Percentiles rank a stretch among this genome's conserved stretches.
Conservation (phyloP, 2,888 invertebrate species). For the Amorpha juglandis region DNA sequence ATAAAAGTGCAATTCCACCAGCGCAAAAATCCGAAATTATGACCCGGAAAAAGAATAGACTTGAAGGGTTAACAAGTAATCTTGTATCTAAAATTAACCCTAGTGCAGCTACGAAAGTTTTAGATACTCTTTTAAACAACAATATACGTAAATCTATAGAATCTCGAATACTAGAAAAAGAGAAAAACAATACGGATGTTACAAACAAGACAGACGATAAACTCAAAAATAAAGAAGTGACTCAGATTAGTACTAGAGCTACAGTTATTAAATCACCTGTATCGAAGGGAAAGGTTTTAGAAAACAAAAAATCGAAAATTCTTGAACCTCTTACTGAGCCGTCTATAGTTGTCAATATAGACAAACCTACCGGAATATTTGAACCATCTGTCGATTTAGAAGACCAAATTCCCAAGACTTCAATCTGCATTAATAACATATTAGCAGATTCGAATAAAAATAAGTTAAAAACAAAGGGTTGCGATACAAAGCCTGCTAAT, state of each 20-base stretch:
- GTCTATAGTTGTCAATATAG: slow-evolving; percentile 70
- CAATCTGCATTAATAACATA: slow-evolving; percentile 75
- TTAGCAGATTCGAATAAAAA: slow-evolving; percentile 70
- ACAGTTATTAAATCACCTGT: slow-evolving; percentile 85
- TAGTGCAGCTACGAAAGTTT: slow-evolving; percentile 79
- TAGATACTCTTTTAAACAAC: slow-evolving; percentile 79
- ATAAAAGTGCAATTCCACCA: slow-evolving; percentile 77
- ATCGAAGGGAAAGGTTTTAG: slow-evolving; percentile 77
- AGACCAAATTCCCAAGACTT: slow-evolving; percentile 86
- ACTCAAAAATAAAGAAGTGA: slow-evolving; percentile 62
- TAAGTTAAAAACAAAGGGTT: slow-evolving; percentile 61
- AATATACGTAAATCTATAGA: slow-evolving; percentile 81
- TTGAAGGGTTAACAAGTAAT: slow-evolving; percentile 85
- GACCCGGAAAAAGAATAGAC: slow-evolving; percentile 86
- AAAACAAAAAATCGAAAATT: slow-evolving; percentile 72
- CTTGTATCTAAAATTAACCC: slow-evolving; percentile 85
- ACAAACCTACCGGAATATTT: slow-evolving; percentile 88
- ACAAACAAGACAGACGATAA: slow-evolving; percentile 65
- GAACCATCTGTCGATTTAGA: slow-evolving; percentile 88
- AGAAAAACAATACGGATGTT: slow-evolving; percentile 59
- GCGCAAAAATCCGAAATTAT: slow-evolving; percentile 84
- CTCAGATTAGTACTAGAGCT: slow-evolving; percentile 78
- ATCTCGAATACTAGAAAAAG: slow-evolving; percentile 77
- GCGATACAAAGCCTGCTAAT: slow-evolving; percentile 55
- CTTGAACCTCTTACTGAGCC: slow-evolving; percentile 56